A percentile compares a stretch with the other conserved stretches of the same genome.
Conservation (phyloP, 2,888 invertebrate species). For the Pterostichus niger region DNA sequence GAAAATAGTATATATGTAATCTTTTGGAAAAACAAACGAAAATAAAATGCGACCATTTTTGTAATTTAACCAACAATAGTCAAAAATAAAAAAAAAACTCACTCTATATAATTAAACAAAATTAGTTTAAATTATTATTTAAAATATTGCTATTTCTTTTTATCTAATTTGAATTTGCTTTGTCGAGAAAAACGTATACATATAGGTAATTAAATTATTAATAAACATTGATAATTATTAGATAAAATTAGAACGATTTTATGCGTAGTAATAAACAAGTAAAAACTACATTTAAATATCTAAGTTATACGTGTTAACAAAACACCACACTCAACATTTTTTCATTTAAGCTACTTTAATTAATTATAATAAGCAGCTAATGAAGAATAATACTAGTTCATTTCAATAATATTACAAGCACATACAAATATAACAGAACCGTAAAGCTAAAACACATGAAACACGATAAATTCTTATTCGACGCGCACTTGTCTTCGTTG, state of each 20-base stretch:
- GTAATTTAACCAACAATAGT: too few species aligned
- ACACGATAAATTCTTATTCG: constrained; percentile 11
- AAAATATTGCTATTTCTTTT: too few species aligned
- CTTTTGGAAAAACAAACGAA: too few species aligned
- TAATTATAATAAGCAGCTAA: constrained; percentile 15
- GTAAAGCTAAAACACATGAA: background rate
- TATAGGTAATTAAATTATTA: background rate
- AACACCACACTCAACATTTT: background rate
- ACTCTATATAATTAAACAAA: too few species aligned
- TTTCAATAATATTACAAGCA: background rate
- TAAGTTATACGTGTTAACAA: constrained; percentile 28
- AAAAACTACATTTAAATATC: constrained; percentile 39
- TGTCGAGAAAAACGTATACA: too few species aligned
- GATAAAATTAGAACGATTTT: constrained; percentile 23
- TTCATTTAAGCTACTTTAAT: background rate
- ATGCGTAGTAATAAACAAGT: constrained; percentile 17
- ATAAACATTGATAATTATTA: background rate
- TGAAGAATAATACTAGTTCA: background rate
- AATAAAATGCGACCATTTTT: too few species aligned
- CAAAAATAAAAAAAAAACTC: too few species aligned
- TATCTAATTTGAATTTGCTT: too few species aligned
- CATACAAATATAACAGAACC: background rate
- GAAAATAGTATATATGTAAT: too few species aligned
- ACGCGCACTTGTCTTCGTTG: constrained; percentile 12
- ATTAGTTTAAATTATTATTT: too few species aligned